Conservation (phyloP, 2,797 vertebrate genomes). For the Typhlichthys eigenmanni region DNA sequence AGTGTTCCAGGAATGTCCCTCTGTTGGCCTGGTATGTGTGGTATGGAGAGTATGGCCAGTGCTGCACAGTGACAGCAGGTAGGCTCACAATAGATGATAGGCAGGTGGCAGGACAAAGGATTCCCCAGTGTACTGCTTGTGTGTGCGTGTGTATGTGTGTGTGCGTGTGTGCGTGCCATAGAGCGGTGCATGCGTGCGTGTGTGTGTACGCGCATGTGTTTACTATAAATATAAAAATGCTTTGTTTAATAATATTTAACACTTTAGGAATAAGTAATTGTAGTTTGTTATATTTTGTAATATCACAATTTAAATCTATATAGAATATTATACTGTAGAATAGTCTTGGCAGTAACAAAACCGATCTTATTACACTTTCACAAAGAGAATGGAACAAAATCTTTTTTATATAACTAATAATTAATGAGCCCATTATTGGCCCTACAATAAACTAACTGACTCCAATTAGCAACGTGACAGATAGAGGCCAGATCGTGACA, state of each 20-base stretch:
- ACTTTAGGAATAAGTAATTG: not conserved
- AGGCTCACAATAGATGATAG: constrained; percentile 63
- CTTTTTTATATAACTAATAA: not conserved
- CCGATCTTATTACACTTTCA: too few relatives aligned
- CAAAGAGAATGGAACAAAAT: not conserved
- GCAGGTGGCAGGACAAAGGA: constrained; percentile 58
- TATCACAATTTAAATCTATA: not conserved
- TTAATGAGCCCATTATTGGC: not conserved
- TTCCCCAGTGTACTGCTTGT: constrained; percentile 30
- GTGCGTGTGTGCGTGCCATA: not conserved
- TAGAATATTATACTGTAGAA: too few relatives aligned
- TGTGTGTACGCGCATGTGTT: not conserved
- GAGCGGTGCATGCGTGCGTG: not conserved
- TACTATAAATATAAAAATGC: too few relatives aligned
- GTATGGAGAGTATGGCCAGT: constrained; percentile 56
- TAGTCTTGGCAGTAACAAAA: too few relatives aligned
- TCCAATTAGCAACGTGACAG: constrained; percentile 44
- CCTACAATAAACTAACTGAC: not conserved
- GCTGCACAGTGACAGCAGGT: constrained; percentile 64
- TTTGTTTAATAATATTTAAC: not conserved
- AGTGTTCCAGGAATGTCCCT: constrained; percentile 53
- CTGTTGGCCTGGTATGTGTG: constrained; percentile 60
- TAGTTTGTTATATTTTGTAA: not conserved
- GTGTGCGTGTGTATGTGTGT: constrained; percentile 7
- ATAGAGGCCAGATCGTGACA: constrained; percentile 29